Percentiles rank a stretch among this genome's conserved stretches.
These are phyloP conservation scores for Fistularia tabacaria DNA, from an alignment of 2,797 vertebrate species.

Conservation along the genomic window DNA sequence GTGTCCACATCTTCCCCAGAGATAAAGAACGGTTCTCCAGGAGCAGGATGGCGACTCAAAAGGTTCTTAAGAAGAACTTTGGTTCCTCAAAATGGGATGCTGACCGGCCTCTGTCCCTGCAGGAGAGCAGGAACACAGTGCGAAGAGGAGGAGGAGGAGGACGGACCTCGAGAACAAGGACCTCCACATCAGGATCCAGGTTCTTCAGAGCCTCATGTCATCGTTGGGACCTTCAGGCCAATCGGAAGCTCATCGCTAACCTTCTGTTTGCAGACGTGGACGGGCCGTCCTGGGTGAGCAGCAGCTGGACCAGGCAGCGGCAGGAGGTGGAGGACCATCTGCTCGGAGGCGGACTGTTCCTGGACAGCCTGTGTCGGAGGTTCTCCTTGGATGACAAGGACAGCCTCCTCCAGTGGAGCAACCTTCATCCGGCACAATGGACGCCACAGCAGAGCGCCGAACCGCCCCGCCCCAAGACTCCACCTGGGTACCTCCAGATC, in stretches of 20 bases:
- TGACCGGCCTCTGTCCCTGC: slow-evolving; percentile 10
- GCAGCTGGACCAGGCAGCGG: slow-evolving; percentile 73
- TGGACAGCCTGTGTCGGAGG: slow-evolving; percentile 79
- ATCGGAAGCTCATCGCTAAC: too few species aligned
- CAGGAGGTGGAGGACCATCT: slow-evolving; percentile 73
- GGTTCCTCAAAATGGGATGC: too few species aligned
- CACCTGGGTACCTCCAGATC: slow-evolving; percentile 79
- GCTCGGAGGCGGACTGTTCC: slow-evolving; percentile 63
- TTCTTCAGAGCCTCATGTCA: neutral
- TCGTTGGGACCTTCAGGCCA: neutral
- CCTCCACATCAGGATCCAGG: slow-evolving; percentile 21
- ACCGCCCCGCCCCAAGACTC: slow-evolving; percentile 50
- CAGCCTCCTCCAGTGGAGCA: slow-evolving; percentile 73
- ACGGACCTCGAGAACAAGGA: slow-evolving; percentile 10
- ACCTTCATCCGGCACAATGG: slow-evolving; percentile 79
- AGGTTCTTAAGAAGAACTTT: slow-evolving; percentile 51
- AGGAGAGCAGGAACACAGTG: slow-evolving; percentile 22
- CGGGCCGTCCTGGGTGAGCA: slow-evolving; percentile 78
- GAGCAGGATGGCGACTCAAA: slow-evolving; percentile 45
- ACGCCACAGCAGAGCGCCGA: slow-evolving; percentile 49
- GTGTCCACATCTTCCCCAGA: slow-evolving; percentile 40
- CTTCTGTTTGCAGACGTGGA: neutral
- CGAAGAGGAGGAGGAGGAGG: slow-evolving; percentile 29
- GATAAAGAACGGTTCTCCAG: slow-evolving; percentile 37
- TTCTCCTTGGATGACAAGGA: slow-evolving; percentile 76